Base-by-base conservation (phyloP, 2,113 vertebrate genomes). In the Phycodurus eques region DNA sequence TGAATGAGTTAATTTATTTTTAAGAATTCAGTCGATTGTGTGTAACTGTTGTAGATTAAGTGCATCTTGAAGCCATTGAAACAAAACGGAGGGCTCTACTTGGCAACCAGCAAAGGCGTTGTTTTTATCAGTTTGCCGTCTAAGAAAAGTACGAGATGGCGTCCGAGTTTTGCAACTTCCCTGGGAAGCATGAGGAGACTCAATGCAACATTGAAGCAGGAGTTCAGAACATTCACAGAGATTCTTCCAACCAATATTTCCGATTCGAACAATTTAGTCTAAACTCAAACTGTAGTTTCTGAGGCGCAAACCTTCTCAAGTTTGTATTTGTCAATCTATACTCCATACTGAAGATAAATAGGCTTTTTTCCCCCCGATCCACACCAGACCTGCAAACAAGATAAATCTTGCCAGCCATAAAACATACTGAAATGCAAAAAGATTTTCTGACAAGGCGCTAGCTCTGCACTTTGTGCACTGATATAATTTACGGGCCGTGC, bases 401-500 rank as follows among this genome's bases (percentile, higher is more conserved):
- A 14, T n/a, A 27, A 59, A 73, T 79, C 64, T 68, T 43, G 46
- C 47, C 74, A 65, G 33, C 65, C 62, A 67, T 73, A 70, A 76
- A 77, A 43, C 60, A 64, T 17, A 31, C 59, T 66, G 78, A 62
- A 75, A 72, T 17, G 73, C 68, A 44, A 57, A 66, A 46, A 65
- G 4, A 70, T 73, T 59, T 61, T 43, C 72, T 80, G 61, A 75
- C 44, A 8, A 68, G 65, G 19, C 51, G 60, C 61, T 66, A 44
- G 67, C 57, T 61, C 72, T 75, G 64, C 70, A 80, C 70, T 73
- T 73, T 71, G 70, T 68, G 27, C 56, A 60, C 47, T 68, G 57
- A 61, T 49, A 46, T 57, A 73, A 84, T 83, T 84, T 81, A 76
- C 63, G 65, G 63, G 44, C 49, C 11, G 51, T 46, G 71, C 67